Conservation (phyloP, 2,888 invertebrate species). For the Lamproptera curius region DNA sequence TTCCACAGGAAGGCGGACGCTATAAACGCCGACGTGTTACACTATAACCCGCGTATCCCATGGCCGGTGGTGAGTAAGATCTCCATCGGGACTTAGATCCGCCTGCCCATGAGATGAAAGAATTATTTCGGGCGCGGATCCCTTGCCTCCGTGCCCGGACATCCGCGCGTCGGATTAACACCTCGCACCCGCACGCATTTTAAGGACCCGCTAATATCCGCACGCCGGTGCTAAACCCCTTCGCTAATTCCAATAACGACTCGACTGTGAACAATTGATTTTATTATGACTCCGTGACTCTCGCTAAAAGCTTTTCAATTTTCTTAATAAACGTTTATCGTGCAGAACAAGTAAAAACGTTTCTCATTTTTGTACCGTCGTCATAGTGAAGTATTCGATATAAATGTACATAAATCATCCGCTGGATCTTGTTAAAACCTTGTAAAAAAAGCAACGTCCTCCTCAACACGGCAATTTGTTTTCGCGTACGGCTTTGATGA, state of each 20-base stretch:
- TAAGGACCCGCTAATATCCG: conserved; percentile 11
- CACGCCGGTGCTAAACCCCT: conserved; percentile 10
- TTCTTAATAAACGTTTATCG: too few species aligned
- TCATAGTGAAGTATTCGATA: conserved; percentile 15
- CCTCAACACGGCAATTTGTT: conserved; percentile 13
- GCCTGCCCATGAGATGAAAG: background rate
- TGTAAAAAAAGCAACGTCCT: background rate
- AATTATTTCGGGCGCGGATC: background rate
- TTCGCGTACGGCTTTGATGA: conserved; percentile 19
- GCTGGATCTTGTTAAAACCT: conserved; percentile 7
- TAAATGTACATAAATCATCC: conserved; percentile 19
- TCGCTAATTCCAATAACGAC: conserved; percentile 9
- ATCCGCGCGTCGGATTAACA: conserved; percentile 13
- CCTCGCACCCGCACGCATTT: conserved; percentile 14
- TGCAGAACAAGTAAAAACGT: too few species aligned
- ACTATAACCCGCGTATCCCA: conserved; percentile 45
- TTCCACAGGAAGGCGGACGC: conserved; percentile 73
- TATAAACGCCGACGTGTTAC: conserved; percentile 67
- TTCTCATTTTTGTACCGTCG: conserved; percentile 6
- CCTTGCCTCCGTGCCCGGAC: conserved; percentile 12
- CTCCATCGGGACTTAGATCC: conserved; percentile 31
- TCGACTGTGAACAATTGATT: conserved; percentile 18
- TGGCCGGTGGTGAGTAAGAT: conserved; percentile 35
- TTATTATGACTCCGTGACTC: background rate
- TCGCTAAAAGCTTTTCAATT: too few species aligned